Conservation (phyloP, 2,797 vertebrate species). For the Hoplostethus atlanticus region DNA sequence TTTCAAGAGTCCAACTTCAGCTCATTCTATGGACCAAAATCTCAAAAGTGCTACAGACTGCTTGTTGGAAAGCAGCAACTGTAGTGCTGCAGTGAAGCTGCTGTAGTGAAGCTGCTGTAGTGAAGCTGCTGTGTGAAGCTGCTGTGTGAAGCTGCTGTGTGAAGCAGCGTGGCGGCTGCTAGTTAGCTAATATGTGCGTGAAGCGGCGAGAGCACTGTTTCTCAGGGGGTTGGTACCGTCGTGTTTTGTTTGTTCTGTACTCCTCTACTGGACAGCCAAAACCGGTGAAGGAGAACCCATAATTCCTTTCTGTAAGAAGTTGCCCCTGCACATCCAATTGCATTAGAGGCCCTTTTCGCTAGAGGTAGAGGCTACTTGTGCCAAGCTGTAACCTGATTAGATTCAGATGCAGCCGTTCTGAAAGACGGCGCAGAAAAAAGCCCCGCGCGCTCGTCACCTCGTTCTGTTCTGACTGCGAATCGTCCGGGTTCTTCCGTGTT, state of each 20-base stretch:
- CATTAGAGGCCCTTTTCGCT: constrained; percentile 82
- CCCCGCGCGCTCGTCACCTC: constrained; percentile 55
- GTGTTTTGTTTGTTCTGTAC: constrained; percentile 77
- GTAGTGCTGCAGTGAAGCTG: constrained; percentile 8
- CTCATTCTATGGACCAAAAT: background rate
- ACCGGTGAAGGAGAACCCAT: constrained; percentile 86
- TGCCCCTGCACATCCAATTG: constrained; percentile 83
- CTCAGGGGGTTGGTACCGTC: constrained; percentile 70
- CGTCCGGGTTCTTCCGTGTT: constrained; percentile 46
- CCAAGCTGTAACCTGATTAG: constrained; percentile 84
- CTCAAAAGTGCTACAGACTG: background rate
- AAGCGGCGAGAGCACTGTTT: constrained; percentile 55
- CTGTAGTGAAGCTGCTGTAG: constrained; percentile 18
- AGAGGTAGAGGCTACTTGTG: constrained; percentile 73
- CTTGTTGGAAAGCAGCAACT: too few species aligned
- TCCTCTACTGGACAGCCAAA: constrained; percentile 69
- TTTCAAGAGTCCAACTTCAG: too few species aligned
- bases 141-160: constrained; percentile 23
- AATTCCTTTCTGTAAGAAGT: constrained; percentile 83
- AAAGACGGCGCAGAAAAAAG: constrained; percentile 75
- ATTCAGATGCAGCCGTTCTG: constrained; percentile 79
- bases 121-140: constrained; percentile 44
- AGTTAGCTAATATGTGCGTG: constrained; percentile 67
- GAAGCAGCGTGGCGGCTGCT: constrained; percentile 51
- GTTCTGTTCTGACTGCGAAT: constrained; percentile 59